Evolutionary conservation across 2,797 vertebrate genomes (phyloP), one percentile per base, ranked within the genome.

Genomic region (Pterois miles): DNA sequence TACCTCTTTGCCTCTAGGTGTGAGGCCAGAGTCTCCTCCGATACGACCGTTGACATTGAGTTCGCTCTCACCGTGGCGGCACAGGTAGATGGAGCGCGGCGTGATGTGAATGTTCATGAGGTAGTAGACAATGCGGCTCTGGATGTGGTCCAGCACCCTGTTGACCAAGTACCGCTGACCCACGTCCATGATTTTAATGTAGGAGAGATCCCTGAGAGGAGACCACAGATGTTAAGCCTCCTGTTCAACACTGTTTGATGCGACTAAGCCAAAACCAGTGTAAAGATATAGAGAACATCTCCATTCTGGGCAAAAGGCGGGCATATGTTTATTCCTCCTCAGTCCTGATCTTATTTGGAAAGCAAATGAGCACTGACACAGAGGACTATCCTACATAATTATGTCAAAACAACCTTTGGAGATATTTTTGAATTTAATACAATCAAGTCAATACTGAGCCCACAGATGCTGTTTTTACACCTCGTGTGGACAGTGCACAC

Each of bases 31-130:
- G 90, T 99, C 98, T 60, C 98, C 98, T n/a, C 98, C 98, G 4
- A 99, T 99, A 12, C 97, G 93, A 20, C 98, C 98, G 81, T 96
- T 97, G 76, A 99, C 93, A 4, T 99, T 99, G 60, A 99, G 96
- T 67, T 99, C 98, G 1, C 98, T 99, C 92, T 99, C 98, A 6
- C 98, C 98, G 0, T 99, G 98, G 33, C 98, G 97, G 75, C 98
- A 99, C 93, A 99, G 95, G 95, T 98, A 99, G 95, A 99, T 99
- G 58, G 97, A 97, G 74, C 98, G 98, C 1, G 98, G 98, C 0
- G 97, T 98, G 91, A 99, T 98, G 1, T 99, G 98, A 90, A 99
- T 99, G 91, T 99, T 99, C 98, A 99, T 99, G 95, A 99, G 98
- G 96, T 99, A 99, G 95, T 99, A 99, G 11, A 99, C 98, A 3